Evolutionary conservation across 2,113 vertebrate genomes (phyloP).

Genomic region (Coptodon rendalli): DNA sequence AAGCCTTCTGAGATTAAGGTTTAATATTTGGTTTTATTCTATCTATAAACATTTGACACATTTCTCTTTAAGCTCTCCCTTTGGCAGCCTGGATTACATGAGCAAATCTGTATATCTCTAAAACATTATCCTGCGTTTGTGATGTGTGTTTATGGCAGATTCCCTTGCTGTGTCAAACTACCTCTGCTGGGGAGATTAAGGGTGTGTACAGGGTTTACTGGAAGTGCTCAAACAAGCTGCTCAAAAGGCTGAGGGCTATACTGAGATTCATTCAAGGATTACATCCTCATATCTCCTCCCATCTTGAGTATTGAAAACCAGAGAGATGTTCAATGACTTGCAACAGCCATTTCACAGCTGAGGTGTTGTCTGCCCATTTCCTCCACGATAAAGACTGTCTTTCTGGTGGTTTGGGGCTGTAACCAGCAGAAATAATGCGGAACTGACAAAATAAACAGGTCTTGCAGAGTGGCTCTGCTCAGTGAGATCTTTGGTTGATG

Average conservation of each 20-base stretch:
- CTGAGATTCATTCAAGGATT: constrained; percentile 66
- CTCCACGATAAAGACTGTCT: constrained; percentile 45
- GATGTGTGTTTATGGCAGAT: constrained; percentile 61
- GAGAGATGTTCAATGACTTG: constrained; percentile 59
- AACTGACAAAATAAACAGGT: constrained; percentile 31
- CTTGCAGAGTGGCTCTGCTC: background rate
- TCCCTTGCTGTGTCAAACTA: constrained; percentile 56
- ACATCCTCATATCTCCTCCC: constrained; percentile 62
- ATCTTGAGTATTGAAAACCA: constrained; percentile 61
- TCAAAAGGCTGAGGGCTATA: constrained; percentile 57
- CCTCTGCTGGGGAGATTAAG: constrained; percentile 69
- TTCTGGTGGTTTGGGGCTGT: constrained; percentile 26
- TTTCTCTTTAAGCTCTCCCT: constrained; percentile 59
- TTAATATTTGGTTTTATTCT: constrained; percentile 65
- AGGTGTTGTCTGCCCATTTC: constrained; percentile 55
- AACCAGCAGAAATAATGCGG: constrained; percentile 26
- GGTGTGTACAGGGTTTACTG: constrained; percentile 62
- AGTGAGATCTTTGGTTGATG: background rate
- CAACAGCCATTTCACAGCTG: constrained; percentile 66
- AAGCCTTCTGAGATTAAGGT: constrained; percentile 38
- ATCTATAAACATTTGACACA: constrained; percentile 66
- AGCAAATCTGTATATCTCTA: constrained; percentile 73
- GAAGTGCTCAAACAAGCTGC: constrained; percentile 71
- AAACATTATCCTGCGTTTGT: constrained; percentile 71
- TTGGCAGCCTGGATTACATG: constrained; percentile 69